Evolutionary conservation across 2,113 vertebrate species (phyloP), one percentile per base, ranked within the genome.

Genomic region (Rafetus swinhoei): DNA sequence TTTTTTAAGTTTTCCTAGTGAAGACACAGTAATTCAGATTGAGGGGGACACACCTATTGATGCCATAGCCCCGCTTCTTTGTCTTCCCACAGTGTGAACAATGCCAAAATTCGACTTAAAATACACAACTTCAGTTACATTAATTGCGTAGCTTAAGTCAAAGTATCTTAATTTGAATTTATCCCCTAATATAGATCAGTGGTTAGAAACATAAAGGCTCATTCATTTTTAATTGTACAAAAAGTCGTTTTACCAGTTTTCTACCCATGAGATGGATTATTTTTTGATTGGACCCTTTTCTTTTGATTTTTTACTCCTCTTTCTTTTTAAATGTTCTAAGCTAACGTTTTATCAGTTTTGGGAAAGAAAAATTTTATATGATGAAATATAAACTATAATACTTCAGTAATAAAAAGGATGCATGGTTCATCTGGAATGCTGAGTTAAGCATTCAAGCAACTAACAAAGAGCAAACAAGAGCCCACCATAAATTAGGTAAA

Each of bases 401-500:
- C 11, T 84, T 72, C 35, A 77, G 18, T 86, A 94, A 76, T 79
- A 72, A 74, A 65, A 39, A 87, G 81, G 27, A 72, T 62, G 21
- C 77, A 85, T 69, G 29, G 53, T 82, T 92, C 89, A 88, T 59
- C 54, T 91, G 54, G 88, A 94, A 94, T 25, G 91, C 76, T 85
- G 35, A 3, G 13, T 45, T 91, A 88, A 55, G 72, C 86, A 93
- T 86, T 79, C 82, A 84, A 91, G 16, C 7, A 59, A 90, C 79
- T 79, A 89, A 56, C 9, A 91, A 83, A 14, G 90, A 19, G 82
- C 82, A 24, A 85, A 79, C 80, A 69, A 62, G 89, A 15, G 81
- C 79, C 81, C 95, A 89, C 27, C 5, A 84, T 83, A 94, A 96
- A 88, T 77, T 85, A 85, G 60, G 89, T 6, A 86, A 94, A 97